These are phyloP conservation scores for Lasioglossum figueresi DNA, from an alignment of 2,888 invertebrate species.

Conservation along the genomic window DNA sequence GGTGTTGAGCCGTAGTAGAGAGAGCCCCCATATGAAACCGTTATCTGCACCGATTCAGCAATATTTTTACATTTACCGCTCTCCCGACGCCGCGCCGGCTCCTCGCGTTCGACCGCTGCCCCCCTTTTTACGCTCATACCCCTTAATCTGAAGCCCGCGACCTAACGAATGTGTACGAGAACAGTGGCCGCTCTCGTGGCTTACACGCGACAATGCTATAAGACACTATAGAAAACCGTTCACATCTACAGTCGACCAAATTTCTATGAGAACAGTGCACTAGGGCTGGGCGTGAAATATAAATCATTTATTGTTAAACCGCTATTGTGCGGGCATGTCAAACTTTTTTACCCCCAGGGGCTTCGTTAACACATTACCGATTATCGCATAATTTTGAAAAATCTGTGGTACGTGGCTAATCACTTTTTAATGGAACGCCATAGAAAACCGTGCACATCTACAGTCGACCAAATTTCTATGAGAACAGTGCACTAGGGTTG, in stretches of 20 bases:
- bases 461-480: too few relatives aligned
- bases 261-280: neutral
- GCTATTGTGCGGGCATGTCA: too few relatives aligned
- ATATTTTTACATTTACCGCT: constrained; percentile 81
- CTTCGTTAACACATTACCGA: too few relatives aligned
- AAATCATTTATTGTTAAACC: too few relatives aligned
- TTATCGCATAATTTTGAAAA: too few relatives aligned
- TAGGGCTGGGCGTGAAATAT: too few relatives aligned
- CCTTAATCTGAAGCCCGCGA: constrained; percentile 80
- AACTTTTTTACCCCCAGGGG: too few relatives aligned
- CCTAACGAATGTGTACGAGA: constrained; percentile 79
- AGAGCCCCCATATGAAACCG: constrained; percentile 78
- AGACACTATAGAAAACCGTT: neutral
- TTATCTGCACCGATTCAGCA: constrained; percentile 82
- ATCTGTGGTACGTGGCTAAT: too few relatives aligned
- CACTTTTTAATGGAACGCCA: too few relatives aligned
- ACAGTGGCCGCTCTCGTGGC: constrained; percentile 60
- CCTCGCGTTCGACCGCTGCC: constrained; percentile 27
- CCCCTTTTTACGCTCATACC: constrained; percentile 65
- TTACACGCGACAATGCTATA: constrained; percentile 59
- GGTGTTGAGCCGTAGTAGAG: constrained; percentile 47
- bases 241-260: neutral
- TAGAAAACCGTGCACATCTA: too few relatives aligned
- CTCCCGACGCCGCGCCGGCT: neutral
- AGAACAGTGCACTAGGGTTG: too few relatives aligned